Evolutionary conservation across 2,888 invertebrate genomes (phyloP).

Genomic region (Cerastis rubricosa): DNA sequence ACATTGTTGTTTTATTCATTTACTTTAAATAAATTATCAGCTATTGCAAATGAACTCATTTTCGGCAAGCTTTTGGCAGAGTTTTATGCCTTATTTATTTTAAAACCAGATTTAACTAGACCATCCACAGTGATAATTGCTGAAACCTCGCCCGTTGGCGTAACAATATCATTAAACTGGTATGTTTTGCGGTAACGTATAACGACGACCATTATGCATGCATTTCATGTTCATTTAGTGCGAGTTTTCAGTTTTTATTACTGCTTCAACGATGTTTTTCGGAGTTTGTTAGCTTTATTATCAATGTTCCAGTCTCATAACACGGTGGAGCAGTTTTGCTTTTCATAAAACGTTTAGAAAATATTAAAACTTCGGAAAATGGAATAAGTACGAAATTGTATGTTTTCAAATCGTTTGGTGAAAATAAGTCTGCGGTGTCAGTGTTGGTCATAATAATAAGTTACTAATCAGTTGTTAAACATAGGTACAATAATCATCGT

Average conservation of each 20-base stretch:
- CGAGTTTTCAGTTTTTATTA: slow-evolving; percentile 47
- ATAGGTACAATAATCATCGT: too few relatives aligned
- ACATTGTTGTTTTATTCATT: slow-evolving; percentile 58
- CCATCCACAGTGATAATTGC: slow-evolving; percentile 32
- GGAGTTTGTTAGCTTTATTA: slow-evolving; percentile 43
- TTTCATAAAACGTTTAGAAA: slow-evolving; percentile 46
- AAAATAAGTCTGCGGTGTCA: background rate
- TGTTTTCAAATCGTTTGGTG: background rate
- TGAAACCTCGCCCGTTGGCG: slow-evolving; percentile 43
- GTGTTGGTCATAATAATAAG: background rate
- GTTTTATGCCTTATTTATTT: slow-evolving; percentile 57
- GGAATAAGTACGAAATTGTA: background rate
- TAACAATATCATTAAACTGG: slow-evolving; percentile 40
- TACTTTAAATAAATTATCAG: slow-evolving; percentile 61
- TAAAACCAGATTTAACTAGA: slow-evolving; percentile 41
- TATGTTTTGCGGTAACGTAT: slow-evolving; percentile 45
- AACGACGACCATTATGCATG: slow-evolving; percentile 41
- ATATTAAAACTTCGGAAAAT: slow-evolving; percentile 29
- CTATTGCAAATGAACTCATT: slow-evolving; percentile 53
- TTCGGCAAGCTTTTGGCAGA: slow-evolving; percentile 17
- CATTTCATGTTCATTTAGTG: slow-evolving; percentile 48
- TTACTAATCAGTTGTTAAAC: too few relatives aligned
- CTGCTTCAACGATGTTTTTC: slow-evolving; percentile 35
- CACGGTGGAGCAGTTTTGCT: slow-evolving; percentile 16
- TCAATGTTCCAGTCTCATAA: slow-evolving; percentile 8